A percentile compares a stretch with the other conserved stretches of the same genome.
Evolutionary conservation across 2,888 invertebrate genomes (phyloP).

Genomic region (Aleiodes testaceus): DNA sequence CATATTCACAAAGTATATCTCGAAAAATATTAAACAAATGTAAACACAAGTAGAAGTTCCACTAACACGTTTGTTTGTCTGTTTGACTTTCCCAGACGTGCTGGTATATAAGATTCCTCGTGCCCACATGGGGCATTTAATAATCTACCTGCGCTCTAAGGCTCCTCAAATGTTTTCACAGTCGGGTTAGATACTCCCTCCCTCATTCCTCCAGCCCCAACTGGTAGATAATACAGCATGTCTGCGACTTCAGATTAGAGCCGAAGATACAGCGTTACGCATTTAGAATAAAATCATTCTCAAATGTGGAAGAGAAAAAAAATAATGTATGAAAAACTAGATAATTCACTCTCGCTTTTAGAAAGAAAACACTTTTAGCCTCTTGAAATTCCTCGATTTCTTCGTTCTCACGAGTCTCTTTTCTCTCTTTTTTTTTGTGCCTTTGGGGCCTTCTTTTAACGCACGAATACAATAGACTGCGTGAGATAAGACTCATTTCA

Average conservation of each 20-base stretch:
- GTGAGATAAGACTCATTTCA: too few relatives aligned
- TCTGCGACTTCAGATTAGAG: constrained; percentile 38
- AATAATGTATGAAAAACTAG: background rate
- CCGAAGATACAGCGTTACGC: constrained; percentile 65
- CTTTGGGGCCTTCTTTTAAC: too few relatives aligned
- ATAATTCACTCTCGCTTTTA: too few relatives aligned
- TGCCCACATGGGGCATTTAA: constrained; percentile 65
- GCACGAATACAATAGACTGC: too few relatives aligned
- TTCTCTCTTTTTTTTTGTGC: too few relatives aligned
- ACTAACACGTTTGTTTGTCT: constrained; percentile 64
- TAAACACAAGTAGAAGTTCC: constrained; percentile 13
- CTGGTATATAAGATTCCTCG: constrained; percentile 59
- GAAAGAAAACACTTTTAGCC: too few relatives aligned
- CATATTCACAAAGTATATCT: background rate
- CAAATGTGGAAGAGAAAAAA: background rate
- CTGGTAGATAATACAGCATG: constrained; percentile 27
- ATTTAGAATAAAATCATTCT: constrained; percentile 14
- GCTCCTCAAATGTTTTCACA: constrained; percentile 45
- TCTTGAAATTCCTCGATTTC: too few relatives aligned
- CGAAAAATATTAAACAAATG: background rate
- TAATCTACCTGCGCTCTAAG: constrained; percentile 43
- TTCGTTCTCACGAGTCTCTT: too few relatives aligned
- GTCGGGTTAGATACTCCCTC: constrained; percentile 32
- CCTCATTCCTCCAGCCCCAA: constrained; percentile 46
- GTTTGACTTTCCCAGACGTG: constrained; percentile 72